A percentile compares a stretch with the other conserved stretches of the same genome.
phyloP scores from a whole-genome alignment of 2,797 vertebrate genomes.

The Leuciscus waleckii region DNA sequence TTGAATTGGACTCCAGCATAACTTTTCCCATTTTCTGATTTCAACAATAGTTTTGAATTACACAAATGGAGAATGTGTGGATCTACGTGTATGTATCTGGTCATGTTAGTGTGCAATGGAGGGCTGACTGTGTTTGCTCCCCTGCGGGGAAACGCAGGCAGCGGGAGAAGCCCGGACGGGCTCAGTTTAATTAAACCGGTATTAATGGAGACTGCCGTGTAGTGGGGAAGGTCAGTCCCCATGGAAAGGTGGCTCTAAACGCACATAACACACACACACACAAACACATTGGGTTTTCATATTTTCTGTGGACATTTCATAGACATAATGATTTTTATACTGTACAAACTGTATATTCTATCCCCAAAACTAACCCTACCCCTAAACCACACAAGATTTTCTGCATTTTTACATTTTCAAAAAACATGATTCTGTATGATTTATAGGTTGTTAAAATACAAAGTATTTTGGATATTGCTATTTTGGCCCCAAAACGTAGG shows the following conservation, averaged over 20 bases:
- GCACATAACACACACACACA: constrained; percentile 3
- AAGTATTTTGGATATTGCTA: neutral
- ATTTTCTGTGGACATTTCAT: neutral
- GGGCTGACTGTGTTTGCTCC: constrained; percentile 20
- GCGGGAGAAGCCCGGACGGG: neutral
- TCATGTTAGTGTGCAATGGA: constrained; percentile 8
- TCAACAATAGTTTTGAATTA: neutral
- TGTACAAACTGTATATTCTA: too few relatives aligned
- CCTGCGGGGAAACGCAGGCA: constrained; percentile 50
- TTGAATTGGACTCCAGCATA: neutral
- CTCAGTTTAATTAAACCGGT: constrained; percentile 76
- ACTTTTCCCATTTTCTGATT: constrained; percentile 1
- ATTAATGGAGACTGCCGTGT: constrained; percentile 68
- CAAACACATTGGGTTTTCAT: neutral
- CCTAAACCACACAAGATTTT: too few relatives aligned
- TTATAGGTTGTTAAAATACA: neutral
- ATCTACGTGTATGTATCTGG: neutral
- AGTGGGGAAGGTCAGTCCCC: constrained; percentile 69
- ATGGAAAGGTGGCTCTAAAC: constrained; percentile 56
- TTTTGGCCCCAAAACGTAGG: neutral
- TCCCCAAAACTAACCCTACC: too few relatives aligned
- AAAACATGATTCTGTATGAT: too few relatives aligned
- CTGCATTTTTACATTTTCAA: too few relatives aligned
- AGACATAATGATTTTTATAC: neutral
- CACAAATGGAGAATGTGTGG: constrained; percentile 54